Conservation (phyloP, 2,797 vertebrate genomes). For the Aplochiton taeniatus region DNA sequence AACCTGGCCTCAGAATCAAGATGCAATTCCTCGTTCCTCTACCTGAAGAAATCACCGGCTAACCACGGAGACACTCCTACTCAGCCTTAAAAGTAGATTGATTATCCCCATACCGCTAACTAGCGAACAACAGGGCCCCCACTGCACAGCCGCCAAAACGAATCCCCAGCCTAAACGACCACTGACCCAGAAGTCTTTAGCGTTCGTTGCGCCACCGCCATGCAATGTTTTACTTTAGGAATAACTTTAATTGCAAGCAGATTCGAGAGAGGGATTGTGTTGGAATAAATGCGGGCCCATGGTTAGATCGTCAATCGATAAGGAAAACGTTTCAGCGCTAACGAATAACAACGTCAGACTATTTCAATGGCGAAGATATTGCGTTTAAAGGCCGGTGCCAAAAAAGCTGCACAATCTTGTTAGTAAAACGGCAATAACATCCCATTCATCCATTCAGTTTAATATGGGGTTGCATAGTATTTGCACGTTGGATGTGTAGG, state of each 20-base stretch:
- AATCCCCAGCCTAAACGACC: not conserved
- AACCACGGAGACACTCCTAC: conserved; percentile 49
- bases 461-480: conserved; percentile 6
- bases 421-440: conserved; percentile 27
- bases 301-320: conserved; percentile 26
- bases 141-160: not conserved
- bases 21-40: conserved; percentile 26
- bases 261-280: conserved; percentile 28
- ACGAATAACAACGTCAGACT: conserved; percentile 5
- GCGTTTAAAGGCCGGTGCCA: conserved; percentile 21
- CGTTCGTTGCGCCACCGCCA: conserved; percentile 36
- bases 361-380: conserved; percentile 15
- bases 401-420: conserved; percentile 28
- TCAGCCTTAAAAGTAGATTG: conserved; percentile 39
- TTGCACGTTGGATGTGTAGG: not conserved
- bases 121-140: conserved; percentile 19
- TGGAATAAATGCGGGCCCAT: conserved; percentile 8
- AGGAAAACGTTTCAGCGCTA: conserved; percentile 22
- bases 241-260: conserved; percentile 48
- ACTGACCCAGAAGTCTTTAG: conserved; percentile 45
- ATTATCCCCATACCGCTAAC: conserved; percentile 29
- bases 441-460: conserved; percentile 7
- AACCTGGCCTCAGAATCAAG: conserved; percentile 29
- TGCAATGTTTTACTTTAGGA: conserved; percentile 34
- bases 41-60: conserved; percentile 43